Percentiles rank a stretch among this genome's conserved stretches.
Conservation (phyloP, 2,797 vertebrate species). For the Valencia hispanica region DNA sequence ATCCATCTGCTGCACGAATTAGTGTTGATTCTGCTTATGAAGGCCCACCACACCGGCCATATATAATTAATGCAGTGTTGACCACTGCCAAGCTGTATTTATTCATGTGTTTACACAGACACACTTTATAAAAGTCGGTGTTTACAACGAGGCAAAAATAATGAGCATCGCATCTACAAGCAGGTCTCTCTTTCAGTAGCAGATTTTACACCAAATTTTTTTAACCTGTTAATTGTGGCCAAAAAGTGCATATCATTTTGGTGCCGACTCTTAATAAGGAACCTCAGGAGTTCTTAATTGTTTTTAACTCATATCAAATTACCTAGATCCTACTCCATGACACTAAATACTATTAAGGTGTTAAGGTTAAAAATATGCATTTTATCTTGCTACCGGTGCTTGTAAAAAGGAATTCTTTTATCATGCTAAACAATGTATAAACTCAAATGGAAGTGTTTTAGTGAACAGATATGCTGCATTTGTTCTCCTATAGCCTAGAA, state of each 20-base stretch:
- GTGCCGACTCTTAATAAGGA: constrained; percentile 57
- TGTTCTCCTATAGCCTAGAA: too few species aligned
- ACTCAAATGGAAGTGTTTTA: too few species aligned
- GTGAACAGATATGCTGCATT: too few species aligned
- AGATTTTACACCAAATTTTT: constrained; percentile 27
- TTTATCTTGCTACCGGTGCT: background rate
- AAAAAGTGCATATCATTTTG: constrained; percentile 56
- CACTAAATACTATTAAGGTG: constrained; percentile 10
- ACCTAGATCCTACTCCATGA: constrained; percentile 45
- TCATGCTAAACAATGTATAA: too few species aligned
- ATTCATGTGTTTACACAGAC: constrained; percentile 57
- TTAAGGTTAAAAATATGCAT: constrained; percentile 13
- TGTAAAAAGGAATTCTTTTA: background rate
- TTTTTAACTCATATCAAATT: constrained; percentile 47
- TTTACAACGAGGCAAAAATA: constrained; percentile 30
- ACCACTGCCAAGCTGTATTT: constrained; percentile 61
- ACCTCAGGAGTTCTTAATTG: constrained; percentile 56
- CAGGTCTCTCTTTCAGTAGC: constrained; percentile 7
- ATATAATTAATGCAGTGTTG: constrained; percentile 62
- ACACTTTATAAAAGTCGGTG: constrained; percentile 40
- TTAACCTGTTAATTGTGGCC: constrained; percentile 32
- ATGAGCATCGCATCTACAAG: constrained; percentile 15
- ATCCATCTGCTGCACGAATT: constrained; percentile 70
- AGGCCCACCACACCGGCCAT: constrained; percentile 34
- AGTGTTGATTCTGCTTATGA: constrained; percentile 44